These are phyloP conservation scores for Corapipo altera DNA, from an alignment of 2,113 vertebrate species.

Conservation along the genomic window DNA sequence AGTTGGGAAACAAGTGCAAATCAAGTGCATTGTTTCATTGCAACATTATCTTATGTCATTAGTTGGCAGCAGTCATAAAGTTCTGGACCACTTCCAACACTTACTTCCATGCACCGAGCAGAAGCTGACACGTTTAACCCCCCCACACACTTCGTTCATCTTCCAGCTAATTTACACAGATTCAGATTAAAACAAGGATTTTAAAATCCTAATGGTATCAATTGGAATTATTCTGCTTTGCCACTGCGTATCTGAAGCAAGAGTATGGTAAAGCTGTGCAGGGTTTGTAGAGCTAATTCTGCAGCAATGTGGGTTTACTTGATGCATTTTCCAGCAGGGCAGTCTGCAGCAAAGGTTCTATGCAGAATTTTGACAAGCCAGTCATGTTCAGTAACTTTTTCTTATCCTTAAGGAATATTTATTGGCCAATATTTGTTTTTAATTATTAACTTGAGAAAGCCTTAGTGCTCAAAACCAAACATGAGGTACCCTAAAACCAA, in stretches of 20 bases:
- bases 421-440: neutral
- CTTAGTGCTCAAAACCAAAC: neutral
- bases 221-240: neutral
- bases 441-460: neutral
- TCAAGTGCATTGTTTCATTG: slow-evolving; percentile 52
- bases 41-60: slow-evolving; percentile 60
- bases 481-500: neutral
- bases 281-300: neutral
- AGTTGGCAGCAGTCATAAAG: slow-evolving; percentile 61
- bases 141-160: slow-evolving; percentile 1
- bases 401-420: neutral
- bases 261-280: neutral
- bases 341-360: neutral
- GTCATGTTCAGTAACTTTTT: neutral
- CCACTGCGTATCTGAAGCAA: neutral
- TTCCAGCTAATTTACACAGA: neutral
- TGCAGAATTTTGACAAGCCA: neutral
- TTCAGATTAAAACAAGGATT: slow-evolving; percentile 9
- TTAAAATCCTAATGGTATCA: neutral
- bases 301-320: neutral
- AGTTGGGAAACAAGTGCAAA: slow-evolving; percentile 48
- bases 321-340: neutral
- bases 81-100: slow-evolving; percentile 52
- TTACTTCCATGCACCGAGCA: slow-evolving; percentile 52
- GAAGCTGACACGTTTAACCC: slow-evolving; percentile 40